Evolutionary conservation across 2,797 vertebrate species (phyloP).

Genomic region (Gymnothorax javanicus): DNA sequence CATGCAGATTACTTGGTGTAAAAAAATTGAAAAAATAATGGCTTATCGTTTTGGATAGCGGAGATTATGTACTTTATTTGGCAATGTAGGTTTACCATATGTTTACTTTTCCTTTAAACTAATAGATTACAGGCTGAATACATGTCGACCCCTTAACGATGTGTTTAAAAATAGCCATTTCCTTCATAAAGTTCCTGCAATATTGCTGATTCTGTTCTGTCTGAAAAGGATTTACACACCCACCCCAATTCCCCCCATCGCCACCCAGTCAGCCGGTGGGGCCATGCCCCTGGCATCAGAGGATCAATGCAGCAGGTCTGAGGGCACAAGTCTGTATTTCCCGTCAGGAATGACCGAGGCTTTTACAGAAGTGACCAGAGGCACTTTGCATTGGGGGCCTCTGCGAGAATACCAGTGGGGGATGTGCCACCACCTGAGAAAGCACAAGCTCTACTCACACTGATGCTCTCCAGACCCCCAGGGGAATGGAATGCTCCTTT

Average conservation of each 20-base stretch:
- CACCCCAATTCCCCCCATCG: background rate
- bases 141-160: background rate
- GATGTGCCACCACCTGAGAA: conserved; percentile 43
- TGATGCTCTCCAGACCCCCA: conserved; percentile 45
- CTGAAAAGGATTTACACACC: background rate
- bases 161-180: background rate
- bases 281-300: background rate
- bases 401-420: conserved; percentile 1
- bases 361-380: background rate
- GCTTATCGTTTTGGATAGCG: too few species aligned
- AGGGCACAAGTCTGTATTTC: background rate
- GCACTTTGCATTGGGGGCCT: background rate
- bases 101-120: background rate
- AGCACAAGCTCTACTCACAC: conserved; percentile 75
- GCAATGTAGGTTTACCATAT: too few species aligned
- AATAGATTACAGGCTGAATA: background rate
- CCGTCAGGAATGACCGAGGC: background rate
- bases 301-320: background rate
- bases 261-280: background rate
- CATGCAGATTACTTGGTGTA: too few species aligned
- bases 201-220: background rate
- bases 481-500: conserved; percentile 57
- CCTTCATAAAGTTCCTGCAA: background rate
- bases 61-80: too few species aligned
- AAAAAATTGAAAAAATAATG: too few species aligned